These are phyloP conservation scores for Lethenteron camtschaticum DNA, from an alignment of 2,113 vertebrate species.

Conservation along the genomic window DNA sequence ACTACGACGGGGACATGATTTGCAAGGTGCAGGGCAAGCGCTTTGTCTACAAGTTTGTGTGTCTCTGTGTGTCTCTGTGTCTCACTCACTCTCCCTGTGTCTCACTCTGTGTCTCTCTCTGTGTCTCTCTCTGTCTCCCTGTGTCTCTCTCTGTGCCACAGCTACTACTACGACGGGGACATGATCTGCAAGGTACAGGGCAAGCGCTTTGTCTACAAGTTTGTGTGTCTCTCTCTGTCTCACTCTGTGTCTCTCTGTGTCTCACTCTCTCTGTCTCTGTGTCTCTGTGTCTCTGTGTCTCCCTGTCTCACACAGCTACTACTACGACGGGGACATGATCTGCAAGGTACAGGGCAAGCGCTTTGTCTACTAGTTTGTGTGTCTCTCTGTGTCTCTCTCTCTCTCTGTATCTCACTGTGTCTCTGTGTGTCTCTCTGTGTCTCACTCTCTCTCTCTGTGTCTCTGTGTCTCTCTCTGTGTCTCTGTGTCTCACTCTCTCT, in stretches of 20 bases:
- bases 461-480: background rate
- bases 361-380: background rate
- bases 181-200: constrained; percentile 99
- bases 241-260: background rate
- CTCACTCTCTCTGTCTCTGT: constrained; percentile 1
- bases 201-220: too few relatives aligned
- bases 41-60: too few relatives aligned
- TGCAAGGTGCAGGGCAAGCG: constrained; percentile 98
- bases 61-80: constrained; percentile 16
- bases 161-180: constrained; percentile 96
- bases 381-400: constrained; percentile 3
- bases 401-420: too few relatives aligned
- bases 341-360: constrained; percentile 93
- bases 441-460: background rate
- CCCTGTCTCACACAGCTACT: constrained; percentile 26
- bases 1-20: constrained; percentile 98
- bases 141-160: constrained; percentile 14
- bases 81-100: background rate
- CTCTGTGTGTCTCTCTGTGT: background rate
- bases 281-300: background rate
- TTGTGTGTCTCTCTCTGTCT: constrained; percentile 47
- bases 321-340: constrained; percentile 98
- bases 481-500: constrained; percentile 2
- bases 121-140: background rate
- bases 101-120: constrained; percentile 2